phyloP scores from a whole-genome alignment of 2,888 invertebrate species.

The Rotaria magnacalcarata region DNA sequence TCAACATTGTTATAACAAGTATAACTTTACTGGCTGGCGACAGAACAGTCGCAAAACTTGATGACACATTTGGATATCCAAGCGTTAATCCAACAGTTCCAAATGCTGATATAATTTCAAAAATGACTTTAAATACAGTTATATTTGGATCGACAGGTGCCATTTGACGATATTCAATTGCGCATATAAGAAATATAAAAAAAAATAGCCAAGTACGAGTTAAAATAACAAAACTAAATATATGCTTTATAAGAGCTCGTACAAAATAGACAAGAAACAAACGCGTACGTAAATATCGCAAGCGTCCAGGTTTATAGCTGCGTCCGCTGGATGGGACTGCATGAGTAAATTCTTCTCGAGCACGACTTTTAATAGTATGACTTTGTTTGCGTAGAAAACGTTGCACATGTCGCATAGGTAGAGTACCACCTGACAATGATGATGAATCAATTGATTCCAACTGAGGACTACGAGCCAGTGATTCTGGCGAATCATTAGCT shows the following conservation, averaged over 20 bases:
- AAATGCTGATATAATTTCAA: background rate
- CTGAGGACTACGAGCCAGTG: background rate
- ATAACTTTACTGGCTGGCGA: background rate
- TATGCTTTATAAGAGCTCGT: background rate
- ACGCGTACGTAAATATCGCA: background rate
- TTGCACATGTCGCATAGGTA: background rate
- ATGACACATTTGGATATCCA: background rate
- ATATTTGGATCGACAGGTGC: background rate
- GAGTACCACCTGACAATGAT: background rate
- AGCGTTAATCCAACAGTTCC: constrained; percentile 2
- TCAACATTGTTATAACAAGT: background rate
- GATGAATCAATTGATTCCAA: background rate
- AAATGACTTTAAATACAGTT: background rate
- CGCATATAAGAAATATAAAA: constrained; percentile 17
- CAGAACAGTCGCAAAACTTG: background rate
- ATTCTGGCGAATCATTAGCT: too few species aligned
- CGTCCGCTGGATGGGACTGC: rapidly evolving
- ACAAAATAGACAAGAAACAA: background rate
- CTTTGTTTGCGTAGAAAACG: background rate
- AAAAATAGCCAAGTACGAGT: background rate
- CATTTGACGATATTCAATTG: background rate
- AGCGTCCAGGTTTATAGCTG: background rate
- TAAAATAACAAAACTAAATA: background rate
- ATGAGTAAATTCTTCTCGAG: background rate
- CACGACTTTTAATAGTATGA: background rate